phyloP scores from a whole-genome alignment of 2,113 vertebrate genomes.

The Aramus guarauna region DNA sequence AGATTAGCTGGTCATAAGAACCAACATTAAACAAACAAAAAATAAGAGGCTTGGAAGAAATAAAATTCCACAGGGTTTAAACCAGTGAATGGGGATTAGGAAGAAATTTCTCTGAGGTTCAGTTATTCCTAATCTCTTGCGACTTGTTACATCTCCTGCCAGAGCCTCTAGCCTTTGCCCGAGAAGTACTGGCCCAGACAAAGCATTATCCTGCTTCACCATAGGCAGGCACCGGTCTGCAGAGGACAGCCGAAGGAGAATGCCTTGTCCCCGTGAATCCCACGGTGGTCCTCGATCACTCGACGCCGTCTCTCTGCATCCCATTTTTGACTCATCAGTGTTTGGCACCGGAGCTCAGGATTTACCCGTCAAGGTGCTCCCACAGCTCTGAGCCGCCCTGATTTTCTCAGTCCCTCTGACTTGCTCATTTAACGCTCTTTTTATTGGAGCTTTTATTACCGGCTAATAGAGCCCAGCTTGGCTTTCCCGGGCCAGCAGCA shows the following conservation, averaged over 20 bases:
- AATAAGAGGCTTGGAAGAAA: neutral
- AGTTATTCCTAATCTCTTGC: neutral
- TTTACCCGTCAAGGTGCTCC: neutral
- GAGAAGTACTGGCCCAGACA: neutral
- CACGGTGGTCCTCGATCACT: fast-evolving
- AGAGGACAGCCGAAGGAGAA: neutral
- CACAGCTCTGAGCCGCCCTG: neutral
- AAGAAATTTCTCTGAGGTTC: neutral
- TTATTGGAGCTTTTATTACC: fast-evolving
- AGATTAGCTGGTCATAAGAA: neutral
- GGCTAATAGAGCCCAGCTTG: fast-evolving
- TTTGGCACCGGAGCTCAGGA: neutral
- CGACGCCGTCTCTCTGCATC: fast-evolving
- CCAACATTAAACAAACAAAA: neutral
- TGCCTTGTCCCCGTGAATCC: fast-evolving
- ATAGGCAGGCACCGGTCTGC: neutral
- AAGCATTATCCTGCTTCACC: neutral
- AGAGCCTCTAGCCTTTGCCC: neutral
- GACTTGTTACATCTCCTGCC: neutral
- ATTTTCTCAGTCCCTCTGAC: neutral
- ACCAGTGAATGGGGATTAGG: neutral
- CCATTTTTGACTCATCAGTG: neutral
- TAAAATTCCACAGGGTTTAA: neutral
- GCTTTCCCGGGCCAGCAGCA: conserved; percentile 32
- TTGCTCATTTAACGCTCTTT: neutral